A percentile compares a stretch with the other conserved stretches of the same genome.
phyloP scores from a whole-genome alignment of 1,140 invertebrate species.

The Drosophila nebulosa region DNA sequence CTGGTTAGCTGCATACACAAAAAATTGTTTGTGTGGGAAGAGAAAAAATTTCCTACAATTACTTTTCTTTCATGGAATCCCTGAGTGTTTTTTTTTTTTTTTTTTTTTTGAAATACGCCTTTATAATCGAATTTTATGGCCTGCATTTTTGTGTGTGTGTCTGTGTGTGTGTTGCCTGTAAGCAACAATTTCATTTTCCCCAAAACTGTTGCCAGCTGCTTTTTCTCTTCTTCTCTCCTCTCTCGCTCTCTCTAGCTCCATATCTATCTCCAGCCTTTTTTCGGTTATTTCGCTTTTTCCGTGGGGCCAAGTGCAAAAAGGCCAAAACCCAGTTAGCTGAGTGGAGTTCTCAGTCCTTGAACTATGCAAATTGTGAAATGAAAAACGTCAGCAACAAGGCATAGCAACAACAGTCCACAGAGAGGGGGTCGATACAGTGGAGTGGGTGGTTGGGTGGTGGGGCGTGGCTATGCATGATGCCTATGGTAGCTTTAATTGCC shows the following conservation, averaged over 20 bases:
- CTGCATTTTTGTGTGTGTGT: conserved; percentile 44
- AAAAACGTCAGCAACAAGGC: conserved; percentile 43
- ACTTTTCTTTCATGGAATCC: conserved; percentile 24
- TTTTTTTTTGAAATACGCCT: background rate
- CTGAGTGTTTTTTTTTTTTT: background rate
- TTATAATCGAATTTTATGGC: conserved; percentile 65
- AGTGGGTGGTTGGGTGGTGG: background rate
- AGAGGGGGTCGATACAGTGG: background rate
- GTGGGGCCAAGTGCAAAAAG: conserved; percentile 2
- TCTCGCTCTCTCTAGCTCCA: background rate
- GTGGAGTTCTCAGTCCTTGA: conserved; percentile 52
- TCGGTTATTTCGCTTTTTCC: background rate
- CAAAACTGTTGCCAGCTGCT: conserved; percentile 35
- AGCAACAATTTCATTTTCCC: conserved; percentile 65
- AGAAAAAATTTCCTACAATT: background rate
- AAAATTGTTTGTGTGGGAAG: background rate
- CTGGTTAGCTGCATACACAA: background rate
- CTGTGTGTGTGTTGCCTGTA: no score
- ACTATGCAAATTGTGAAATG: conserved; percentile 72
- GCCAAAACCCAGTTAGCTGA: conserved; percentile 49
- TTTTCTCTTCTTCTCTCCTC: conserved; percentile 1
- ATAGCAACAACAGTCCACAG: background rate
- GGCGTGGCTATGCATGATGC: conserved; percentile 31
- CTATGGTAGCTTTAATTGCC: conserved; percentile 52
- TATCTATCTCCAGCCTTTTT: background rate